These are phyloP conservation scores for Chironomus riparius DNA, from an alignment of 2,888 invertebrate species.

Conservation along the genomic window DNA sequence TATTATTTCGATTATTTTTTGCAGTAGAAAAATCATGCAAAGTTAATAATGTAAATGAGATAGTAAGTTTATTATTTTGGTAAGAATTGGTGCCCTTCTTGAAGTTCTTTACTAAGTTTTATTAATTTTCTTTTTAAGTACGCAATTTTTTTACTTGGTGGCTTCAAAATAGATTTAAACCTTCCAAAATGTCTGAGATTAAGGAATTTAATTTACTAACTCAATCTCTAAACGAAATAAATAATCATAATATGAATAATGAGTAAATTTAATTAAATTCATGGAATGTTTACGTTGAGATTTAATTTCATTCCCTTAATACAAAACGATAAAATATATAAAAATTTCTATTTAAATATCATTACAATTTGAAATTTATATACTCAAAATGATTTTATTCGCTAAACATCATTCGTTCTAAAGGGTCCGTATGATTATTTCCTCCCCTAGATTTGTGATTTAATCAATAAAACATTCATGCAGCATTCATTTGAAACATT, in stretches of 20 bases:
- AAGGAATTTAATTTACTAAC: background rate
- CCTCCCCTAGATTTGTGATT: background rate
- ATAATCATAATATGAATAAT: background rate
- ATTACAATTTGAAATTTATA: background rate
- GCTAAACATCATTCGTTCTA: background rate
- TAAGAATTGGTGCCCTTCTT: too few relatives aligned
- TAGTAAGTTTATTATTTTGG: too few relatives aligned
- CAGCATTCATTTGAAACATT: background rate
- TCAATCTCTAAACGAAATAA: background rate
- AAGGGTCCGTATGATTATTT: background rate
- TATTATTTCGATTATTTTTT: background rate
- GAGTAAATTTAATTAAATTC: constrained; percentile 2
- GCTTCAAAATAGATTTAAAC: too few relatives aligned
- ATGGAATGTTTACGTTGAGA: background rate
- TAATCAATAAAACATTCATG: background rate
- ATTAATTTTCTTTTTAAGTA: too few relatives aligned
- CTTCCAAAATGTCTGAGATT: background rate
- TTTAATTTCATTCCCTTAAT: background rate
- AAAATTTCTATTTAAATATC: background rate
- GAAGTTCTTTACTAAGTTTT: too few relatives aligned
- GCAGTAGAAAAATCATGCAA: too few relatives aligned
- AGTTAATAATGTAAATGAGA: too few relatives aligned
- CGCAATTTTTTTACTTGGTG: too few relatives aligned
- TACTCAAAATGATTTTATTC: background rate
- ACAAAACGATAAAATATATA: background rate